These are phyloP conservation scores for Drymodes brunneopygia DNA, from an alignment of 2,113 vertebrate genomes.

Conservation along the genomic window DNA sequence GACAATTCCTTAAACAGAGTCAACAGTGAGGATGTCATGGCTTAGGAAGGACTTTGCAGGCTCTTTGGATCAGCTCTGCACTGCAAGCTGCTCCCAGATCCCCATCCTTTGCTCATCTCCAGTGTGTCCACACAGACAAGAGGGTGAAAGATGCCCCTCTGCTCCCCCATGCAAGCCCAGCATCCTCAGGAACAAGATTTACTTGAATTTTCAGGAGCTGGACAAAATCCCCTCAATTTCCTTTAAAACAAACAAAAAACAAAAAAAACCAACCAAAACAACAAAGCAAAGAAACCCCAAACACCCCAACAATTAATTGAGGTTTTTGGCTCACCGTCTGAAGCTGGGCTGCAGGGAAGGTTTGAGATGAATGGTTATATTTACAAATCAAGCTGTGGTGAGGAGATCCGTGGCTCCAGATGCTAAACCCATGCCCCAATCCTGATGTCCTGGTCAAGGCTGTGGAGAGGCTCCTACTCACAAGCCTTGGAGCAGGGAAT, in stretches of 20 bases:
- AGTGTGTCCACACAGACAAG: accelerated
- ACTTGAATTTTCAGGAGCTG: not conserved
- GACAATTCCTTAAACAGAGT: not conserved
- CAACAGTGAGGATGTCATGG: not conserved
- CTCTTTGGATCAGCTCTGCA: no score
- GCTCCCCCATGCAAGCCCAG: no score
- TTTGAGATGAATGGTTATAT: not conserved
- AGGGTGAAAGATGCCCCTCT: not conserved
- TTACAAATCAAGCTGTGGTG: not conserved
- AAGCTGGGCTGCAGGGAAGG: not conserved
- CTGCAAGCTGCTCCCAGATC: no score
- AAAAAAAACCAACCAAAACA: not conserved
- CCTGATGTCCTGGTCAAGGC: not conserved
- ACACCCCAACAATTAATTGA: not conserved
- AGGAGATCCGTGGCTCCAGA: not conserved
- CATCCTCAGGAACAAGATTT: not conserved
- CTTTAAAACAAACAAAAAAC: no score
- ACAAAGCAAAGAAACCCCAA: no score
- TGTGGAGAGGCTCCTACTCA: not conserved
- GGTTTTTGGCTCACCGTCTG: not conserved
- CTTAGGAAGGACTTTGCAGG: not conserved
- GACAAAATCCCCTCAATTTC: not conserved
- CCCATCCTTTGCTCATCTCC: not conserved
- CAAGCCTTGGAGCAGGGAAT: not conserved
- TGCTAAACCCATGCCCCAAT: not conserved